phyloP scores from a whole-genome alignment of 2,888 invertebrate species.

The Notocelia uddmanniana region DNA sequence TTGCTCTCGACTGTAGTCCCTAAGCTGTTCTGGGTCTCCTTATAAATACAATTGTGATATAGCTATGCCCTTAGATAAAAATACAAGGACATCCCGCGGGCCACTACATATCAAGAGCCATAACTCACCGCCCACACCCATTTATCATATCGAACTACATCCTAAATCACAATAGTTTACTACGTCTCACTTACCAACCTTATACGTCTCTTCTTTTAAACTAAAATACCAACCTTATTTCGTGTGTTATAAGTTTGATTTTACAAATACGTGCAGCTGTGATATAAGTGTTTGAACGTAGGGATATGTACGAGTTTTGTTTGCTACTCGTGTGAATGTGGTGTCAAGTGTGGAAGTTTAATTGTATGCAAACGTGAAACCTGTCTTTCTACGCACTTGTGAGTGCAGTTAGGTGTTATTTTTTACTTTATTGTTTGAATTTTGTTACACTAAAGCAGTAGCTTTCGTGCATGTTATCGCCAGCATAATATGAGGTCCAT shows the following conservation, averaged over 20 bases:
- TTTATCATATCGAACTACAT: slow-evolving; percentile 32
- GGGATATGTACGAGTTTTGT: slow-evolving; percentile 20
- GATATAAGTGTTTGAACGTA: neutral
- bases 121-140: slow-evolving; percentile 34
- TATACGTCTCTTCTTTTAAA: neutral
- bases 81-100: slow-evolving; percentile 18
- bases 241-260: neutral
- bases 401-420: neutral
- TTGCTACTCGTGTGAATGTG: slow-evolving; percentile 6
- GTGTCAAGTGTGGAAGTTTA: slow-evolving; percentile 17
- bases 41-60: neutral
- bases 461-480: too few species aligned
- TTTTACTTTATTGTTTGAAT: neutral
- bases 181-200: slow-evolving; percentile 18
- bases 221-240: neutral
- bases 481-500: too few species aligned
- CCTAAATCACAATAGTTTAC: slow-evolving; percentile 23
- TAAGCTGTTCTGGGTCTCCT: too few species aligned
- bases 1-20: too few species aligned
- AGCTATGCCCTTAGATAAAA: slow-evolving; percentile 15
- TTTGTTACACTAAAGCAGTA: neutral
- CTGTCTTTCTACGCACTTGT: neutral
- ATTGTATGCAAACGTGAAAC: neutral
- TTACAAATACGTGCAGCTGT: neutral
- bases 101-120: slow-evolving; percentile 23